Evolutionary conservation across 1,140 invertebrate genomes (phyloP).

Genomic region (Drosophila kurseongensis): DNA sequence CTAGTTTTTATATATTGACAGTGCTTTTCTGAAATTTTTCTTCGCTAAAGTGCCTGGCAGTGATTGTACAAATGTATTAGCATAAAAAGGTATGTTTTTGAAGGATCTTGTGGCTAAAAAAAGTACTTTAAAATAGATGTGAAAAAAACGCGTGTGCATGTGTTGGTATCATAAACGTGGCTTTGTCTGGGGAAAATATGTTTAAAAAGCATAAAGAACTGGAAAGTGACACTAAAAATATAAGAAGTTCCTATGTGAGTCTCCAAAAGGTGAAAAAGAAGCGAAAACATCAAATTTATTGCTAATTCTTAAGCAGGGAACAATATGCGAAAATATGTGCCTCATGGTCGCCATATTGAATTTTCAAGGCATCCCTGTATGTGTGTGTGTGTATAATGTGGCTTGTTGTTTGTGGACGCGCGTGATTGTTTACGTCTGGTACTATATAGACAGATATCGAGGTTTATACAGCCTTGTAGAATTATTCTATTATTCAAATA

Average conservation of each 20-base stretch:
- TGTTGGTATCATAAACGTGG: constrained; percentile 64
- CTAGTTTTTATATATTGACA: constrained; percentile 53
- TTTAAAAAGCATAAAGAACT: not conserved
- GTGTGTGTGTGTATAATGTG: constrained; percentile 13
- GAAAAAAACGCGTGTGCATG: constrained; percentile 37
- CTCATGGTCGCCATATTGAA: constrained; percentile 70
- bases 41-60: constrained; percentile 61
- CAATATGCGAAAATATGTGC: constrained; percentile 44
- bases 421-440: constrained; percentile 59
- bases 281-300: not conserved
- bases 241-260: not conserved
- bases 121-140: not conserved
- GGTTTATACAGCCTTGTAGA: not conserved
- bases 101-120: constrained; percentile 10
- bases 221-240: not conserved
- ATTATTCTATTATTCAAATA: not conserved
- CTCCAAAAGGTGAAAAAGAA: not conserved
- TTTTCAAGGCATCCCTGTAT: constrained; percentile 30
- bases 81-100: constrained; percentile 65
- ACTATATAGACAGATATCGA: not conserved
- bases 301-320: not conserved
- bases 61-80: constrained; percentile 74
- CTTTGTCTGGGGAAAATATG: constrained; percentile 20
- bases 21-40: constrained; percentile 51
- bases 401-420: constrained; percentile 23